Base-by-base conservation (phyloP, 2,797 vertebrate genomes). In the Eurystomus glaucurus region DNA sequence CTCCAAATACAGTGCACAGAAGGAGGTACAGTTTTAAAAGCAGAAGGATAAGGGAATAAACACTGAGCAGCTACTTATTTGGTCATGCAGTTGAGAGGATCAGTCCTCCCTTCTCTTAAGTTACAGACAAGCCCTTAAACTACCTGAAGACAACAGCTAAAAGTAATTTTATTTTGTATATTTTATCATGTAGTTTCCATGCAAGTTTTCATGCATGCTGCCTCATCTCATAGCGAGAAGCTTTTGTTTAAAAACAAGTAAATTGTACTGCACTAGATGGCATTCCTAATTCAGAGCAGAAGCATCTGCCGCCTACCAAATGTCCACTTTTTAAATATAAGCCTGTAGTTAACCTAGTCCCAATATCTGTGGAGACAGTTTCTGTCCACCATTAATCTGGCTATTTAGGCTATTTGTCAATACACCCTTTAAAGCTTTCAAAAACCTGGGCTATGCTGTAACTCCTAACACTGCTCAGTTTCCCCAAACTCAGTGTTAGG, bases 161-260 rank as follows among this genome's bases (percentile, higher is more conserved):
- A 87, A 35, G 10, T 33, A 9, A 31, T 45, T 70, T 68, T 54
- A 37, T 55, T 54, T 51, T 0, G 0, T 20, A 10, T 37, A 43
- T 39, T 85, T 74, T n/a, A 55, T 26, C 28, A 9, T 1, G 11
- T 1, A 48, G 22, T 37, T 37, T 37, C 37, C 37, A 11, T 26
- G 7, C 60, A 21, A 5, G 11, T 21, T 76, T 43, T n/a, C 9
- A 1, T 1, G 14, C 31, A 29, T 0, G 0, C 23, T 25, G 22
- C 16, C 33, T 88, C 29, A 61, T 23, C 52, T 55, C 31, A 43
- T 35, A 31, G 6, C 8, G 10, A 37, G 14, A 12, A 19, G 31
- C 15, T 52, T 52, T 26, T 21, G 18, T 26, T 46, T 37, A 37
- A 51, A 85, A 52, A 14, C 5, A 41, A 43, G 8, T 21, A 11